phyloP scores from a whole-genome alignment of 2,797 vertebrate species.

The Aphelocoma californica region DNA sequence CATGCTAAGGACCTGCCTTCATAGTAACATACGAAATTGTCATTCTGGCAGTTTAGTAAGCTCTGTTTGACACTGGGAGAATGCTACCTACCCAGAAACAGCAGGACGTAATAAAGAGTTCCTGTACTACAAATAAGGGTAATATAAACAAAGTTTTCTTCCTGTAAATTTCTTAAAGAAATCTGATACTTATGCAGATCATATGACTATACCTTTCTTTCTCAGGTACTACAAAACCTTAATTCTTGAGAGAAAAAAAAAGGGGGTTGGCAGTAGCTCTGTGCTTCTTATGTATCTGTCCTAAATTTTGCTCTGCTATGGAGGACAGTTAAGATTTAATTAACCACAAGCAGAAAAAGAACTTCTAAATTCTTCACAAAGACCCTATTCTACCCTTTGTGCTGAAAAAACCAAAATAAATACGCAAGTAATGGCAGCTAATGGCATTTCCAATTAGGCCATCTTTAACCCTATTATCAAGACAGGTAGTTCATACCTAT shows the following conservation, averaged over 20 bases:
- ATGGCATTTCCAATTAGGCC: background rate
- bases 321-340: background rate
- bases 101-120: background rate
- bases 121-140: background rate
- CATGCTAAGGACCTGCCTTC: background rate
- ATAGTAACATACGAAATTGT: accelerated
- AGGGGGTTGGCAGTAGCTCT: background rate
- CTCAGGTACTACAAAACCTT: background rate
- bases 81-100: background rate
- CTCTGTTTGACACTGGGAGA: background rate
- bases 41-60: background rate
- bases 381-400: background rate
- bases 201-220: background rate
- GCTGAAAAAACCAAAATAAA: background rate
- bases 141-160: background rate
- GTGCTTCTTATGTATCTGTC: background rate
- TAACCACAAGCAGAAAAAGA: background rate
- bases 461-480: background rate
- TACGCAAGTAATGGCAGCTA: background rate
- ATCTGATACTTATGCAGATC: background rate
- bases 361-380: background rate
- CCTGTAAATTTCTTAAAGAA: background rate
- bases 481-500: background rate
- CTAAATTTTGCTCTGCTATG: background rate
- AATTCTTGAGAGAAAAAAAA: background rate